Percentiles rank a stretch among this genome's conserved stretches.
Evolutionary conservation across 2,888 invertebrate genomes (phyloP).

Genomic region (Baronia brevicornis): DNA sequence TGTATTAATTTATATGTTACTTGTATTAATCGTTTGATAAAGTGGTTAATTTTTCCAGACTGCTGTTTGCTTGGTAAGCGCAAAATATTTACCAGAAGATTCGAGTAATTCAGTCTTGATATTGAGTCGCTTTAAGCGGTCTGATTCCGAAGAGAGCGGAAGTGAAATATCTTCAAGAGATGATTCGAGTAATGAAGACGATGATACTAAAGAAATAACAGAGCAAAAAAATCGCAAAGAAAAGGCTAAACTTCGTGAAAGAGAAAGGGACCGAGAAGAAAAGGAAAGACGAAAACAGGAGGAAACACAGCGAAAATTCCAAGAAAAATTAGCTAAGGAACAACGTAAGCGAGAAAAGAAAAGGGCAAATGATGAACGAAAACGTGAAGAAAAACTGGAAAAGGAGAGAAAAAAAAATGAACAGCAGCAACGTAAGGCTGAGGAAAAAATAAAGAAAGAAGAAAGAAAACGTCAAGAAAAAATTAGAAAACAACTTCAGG

Average conservation of each 20-base stretch:
- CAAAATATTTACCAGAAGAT: conserved; percentile 62
- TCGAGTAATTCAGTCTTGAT: conserved; percentile 30
- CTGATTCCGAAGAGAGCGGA: conserved; percentile 39
- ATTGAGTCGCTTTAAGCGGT: conserved; percentile 34
- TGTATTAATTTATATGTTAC: conserved; percentile 13
- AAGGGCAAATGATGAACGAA: conserved; percentile 32
- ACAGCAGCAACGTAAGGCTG: conserved; percentile 30
- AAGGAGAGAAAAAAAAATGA: conserved; percentile 34
- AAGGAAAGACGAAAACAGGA: conserved; percentile 24
- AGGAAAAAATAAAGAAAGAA: conserved; percentile 26
- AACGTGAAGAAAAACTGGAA: conserved; percentile 35
- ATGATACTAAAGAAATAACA: conserved; percentile 27
- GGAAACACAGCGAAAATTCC: conserved; percentile 33
- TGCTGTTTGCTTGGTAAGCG: conserved; percentile 50
- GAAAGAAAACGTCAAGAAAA: conserved; percentile 27
- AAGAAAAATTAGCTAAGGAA: conserved; percentile 31
- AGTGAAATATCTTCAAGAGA: conserved; percentile 33
- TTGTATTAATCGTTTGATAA: too few species aligned
- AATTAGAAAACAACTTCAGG: conserved; percentile 26
- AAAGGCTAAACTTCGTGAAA: conserved; percentile 29
- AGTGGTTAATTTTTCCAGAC: conserved; percentile 38
- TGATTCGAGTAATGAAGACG: conserved; percentile 19
- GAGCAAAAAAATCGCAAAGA: conserved; percentile 25
- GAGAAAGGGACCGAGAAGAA: conserved; percentile 35
- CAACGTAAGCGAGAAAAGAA: conserved; percentile 31